Evolutionary conservation across 92 coral and sea anemone genomes (phyloP).

Genomic region (Porites divaricata): DNA sequence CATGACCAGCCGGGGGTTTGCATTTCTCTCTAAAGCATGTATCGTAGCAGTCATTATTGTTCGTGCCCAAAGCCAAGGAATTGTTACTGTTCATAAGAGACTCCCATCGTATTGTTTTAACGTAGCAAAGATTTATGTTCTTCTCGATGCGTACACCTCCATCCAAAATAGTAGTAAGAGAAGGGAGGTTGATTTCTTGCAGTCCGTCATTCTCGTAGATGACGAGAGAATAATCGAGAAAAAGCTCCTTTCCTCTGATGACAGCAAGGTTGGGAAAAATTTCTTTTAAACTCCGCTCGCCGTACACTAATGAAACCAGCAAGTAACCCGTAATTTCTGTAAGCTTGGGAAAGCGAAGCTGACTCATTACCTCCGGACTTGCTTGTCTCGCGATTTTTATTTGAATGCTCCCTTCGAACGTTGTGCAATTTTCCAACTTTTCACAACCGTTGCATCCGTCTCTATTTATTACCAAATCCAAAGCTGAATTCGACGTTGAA

Average conservation of each 20-base stretch:
- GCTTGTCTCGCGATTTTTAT: slow-evolving; percentile 68
- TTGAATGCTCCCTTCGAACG: slow-evolving; percentile 86
- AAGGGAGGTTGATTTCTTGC: slow-evolving; percentile 81
- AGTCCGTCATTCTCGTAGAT: slow-evolving; percentile 87
- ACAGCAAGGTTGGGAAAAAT: slow-evolving; percentile 95
- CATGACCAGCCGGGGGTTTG: slow-evolving; percentile 88
- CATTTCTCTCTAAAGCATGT: slow-evolving; percentile 72
- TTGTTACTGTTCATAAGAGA: slow-evolving; percentile 76
- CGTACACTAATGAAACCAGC: slow-evolving; percentile 74
- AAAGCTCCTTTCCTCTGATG: slow-evolving; percentile 82
- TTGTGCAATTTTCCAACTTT: slow-evolving; percentile 77
- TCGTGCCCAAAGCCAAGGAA: slow-evolving; percentile 72
- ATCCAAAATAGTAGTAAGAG: slow-evolving; percentile 78
- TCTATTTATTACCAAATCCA: slow-evolving; percentile 18
- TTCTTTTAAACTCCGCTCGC: slow-evolving; percentile 68
- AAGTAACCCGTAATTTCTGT: slow-evolving; percentile 95
- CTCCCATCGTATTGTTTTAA: slow-evolving; percentile 88
- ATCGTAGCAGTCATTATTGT: slow-evolving; percentile 92
- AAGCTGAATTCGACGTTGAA: not conserved
- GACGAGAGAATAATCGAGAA: slow-evolving; percentile 90
- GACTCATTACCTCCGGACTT: slow-evolving; percentile 46
- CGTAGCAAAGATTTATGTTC: slow-evolving; percentile 89
- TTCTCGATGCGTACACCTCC: slow-evolving; percentile 96
- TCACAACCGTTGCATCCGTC: slow-evolving; percentile 68
- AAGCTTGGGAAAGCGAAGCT: slow-evolving; percentile 83